Base-by-base conservation (phyloP, 2,797 vertebrate species). In the Coccyzus lansbergi region DNA sequence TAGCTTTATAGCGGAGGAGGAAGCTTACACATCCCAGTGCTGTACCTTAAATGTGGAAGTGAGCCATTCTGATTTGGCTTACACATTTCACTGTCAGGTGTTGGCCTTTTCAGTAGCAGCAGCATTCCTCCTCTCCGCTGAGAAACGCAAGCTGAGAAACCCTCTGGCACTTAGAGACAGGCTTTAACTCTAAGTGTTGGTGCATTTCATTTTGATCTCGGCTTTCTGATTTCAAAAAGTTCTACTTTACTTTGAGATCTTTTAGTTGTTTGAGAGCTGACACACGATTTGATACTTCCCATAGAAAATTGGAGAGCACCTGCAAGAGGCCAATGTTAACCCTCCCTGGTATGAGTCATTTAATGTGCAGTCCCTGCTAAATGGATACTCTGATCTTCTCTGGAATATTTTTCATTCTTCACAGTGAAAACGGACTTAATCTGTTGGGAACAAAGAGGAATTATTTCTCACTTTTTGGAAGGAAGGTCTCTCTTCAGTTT, bases 351-450 rank as follows among this genome's bases (percentile, higher is more conserved):
- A 8, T 15, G 76, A 89, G 58, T 51, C 26, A 6, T 95, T 94
- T 88, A 70, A 69, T 70, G 75, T 51, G 63, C 76, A 55, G 10
- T 40, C 65, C 83, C 48, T 90, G 62, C 65, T 86, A 87, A 94
- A 75, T 76, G 77, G 44, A 67, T 48, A 58, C 64, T 86, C 40
- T 65, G 64, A 65, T 95, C 85, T 93, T 89, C 79, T 84, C 70
- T 38, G 70, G 60, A 67, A 38, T 83, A 81, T 79, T 95, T 95
- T 89, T 95, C 83, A 83, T 82, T 92, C 53, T 67, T 86, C 63
- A 86, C 49, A 67, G 68, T 53, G 77, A 80, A 91, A 79, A 91
- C 59, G 84, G 76, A 53, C 40, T 85, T 89, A 64, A 83, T 91
- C 89, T 92, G 0, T 83, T 74, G 36, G 80, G 77, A 83, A 36